Base-by-base conservation (phyloP, 2,888 invertebrate species). In the Sarcophaga variegata region DNA sequence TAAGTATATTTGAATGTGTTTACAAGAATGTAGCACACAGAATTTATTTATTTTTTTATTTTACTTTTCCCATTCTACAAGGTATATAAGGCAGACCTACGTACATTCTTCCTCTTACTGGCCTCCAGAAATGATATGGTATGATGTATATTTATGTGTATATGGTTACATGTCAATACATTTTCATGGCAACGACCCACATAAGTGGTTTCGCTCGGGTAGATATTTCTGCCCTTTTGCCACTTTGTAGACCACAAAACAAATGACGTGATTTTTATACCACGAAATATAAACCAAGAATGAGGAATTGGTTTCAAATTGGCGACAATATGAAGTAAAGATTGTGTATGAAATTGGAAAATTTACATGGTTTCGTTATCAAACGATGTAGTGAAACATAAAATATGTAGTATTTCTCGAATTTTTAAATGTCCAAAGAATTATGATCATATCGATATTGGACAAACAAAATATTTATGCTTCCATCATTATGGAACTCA, bases 181-280 rank as follows among this genome's bases (percentile, higher is more conserved):
- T 27, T 27, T 27, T 27, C 64, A 82, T 83, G 89, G 88, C 84
- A 88, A 90, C 88, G 87, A 89, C 89, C 89, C 88, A 88, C 88
- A 88, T 89, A 89, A 90, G 90, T 90, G 88, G 87, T 88, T 89
- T 90, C 89, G 90, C 91, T 91, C 88, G 89, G 90, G 88, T 90
- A 89, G 69, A 83, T 88, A 85, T 88, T 87, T 83, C 70, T 64
- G 83, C 85, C 71, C 86, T 82, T 78, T 81, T 75, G 83, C 63
- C 10, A 72, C 20, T 66, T 54, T 69, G 76, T 80, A 76, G 75
- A 70, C 62, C n/a, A 67, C 45, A 12, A 62, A 49, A 71, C 10
- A 70, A 63, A 25, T 76, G 64, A 8, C 37, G 64, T 59, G 72
- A 64, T 10, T 64, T 59, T 49, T 78, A 47, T 59, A 88, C 83